Evolutionary conservation across 2,797 vertebrate genomes (phyloP).

Genomic region (Menidia menidia): DNA sequence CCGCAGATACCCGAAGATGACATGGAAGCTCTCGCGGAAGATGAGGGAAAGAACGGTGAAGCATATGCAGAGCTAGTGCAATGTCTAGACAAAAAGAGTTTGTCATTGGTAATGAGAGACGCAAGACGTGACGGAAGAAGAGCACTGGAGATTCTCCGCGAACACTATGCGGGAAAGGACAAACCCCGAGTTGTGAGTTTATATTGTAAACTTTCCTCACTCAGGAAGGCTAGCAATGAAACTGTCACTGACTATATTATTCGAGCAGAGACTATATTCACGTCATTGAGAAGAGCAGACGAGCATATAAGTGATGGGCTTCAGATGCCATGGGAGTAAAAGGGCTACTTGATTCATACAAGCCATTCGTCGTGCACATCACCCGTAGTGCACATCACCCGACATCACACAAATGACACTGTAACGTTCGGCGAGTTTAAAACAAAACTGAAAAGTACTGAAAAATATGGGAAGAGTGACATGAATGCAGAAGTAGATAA

Average conservation of each 20-base stretch:
- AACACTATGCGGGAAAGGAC: background rate
- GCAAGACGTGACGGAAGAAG: background rate
- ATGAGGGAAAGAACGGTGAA: constrained; percentile 10
- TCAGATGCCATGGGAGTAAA: constrained; percentile 12
- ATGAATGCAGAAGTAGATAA: constrained; percentile 7
- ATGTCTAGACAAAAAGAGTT: background rate
- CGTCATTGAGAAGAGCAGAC: constrained; percentile 8
- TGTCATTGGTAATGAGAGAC: background rate
- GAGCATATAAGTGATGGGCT: constrained; percentile 14
- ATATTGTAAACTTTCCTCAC: background rate
- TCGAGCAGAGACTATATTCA: constrained; percentile 19
- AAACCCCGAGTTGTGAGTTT: constrained; percentile 8
- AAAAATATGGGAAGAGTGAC: constrained; percentile 17
- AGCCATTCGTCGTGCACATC: background rate
- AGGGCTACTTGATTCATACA: constrained; percentile 11
- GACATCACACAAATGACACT: background rate
- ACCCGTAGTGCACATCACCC: no score
- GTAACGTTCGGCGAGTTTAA: background rate
- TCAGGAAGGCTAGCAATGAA: constrained; percentile 6
- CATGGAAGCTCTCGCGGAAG: background rate
- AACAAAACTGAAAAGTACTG: constrained; percentile 1
- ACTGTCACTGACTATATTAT: constrained; percentile 17
- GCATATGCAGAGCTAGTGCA: constrained; percentile 20
- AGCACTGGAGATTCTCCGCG: constrained; percentile 1
- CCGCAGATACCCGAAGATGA: background rate